phyloP scores from a whole-genome alignment of 2,797 vertebrate species.

The Labeo calbasu region DNA sequence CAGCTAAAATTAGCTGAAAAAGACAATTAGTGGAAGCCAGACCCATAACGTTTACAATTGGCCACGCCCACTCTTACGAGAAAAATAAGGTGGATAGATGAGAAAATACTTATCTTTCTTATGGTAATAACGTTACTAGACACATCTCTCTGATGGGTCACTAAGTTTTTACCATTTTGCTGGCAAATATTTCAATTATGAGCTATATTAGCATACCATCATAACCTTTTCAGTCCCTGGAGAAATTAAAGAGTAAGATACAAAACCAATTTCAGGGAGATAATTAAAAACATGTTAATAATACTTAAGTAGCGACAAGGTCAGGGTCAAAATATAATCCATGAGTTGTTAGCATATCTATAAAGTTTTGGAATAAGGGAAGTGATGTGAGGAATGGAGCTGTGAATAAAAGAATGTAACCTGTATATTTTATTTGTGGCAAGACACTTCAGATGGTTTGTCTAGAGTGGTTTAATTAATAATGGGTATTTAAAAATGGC shows the following conservation, averaged over 20 bases:
- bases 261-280: background rate
- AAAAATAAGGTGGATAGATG: background rate
- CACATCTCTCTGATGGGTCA: background rate
- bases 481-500: constrained; percentile 19
- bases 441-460: background rate
- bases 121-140: background rate
- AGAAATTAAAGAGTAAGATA: background rate
- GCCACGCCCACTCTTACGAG: no score
- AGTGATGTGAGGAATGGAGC: no score
- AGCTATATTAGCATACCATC: background rate
- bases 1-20: no score
- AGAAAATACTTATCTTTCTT: background rate
- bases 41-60: no score
- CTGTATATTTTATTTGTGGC: background rate
- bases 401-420: no score
- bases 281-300: background rate
- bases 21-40: no score
- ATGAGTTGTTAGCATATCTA: background rate
- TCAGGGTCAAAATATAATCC: background rate
- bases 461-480: constrained; percentile 40
- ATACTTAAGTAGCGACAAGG: background rate
- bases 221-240: background rate
- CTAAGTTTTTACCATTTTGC: background rate
- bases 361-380: no score
- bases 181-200: background rate